phyloP scores from a whole-genome alignment of 92 coral and sea anemone genomes.

The Epizoanthus scotinus region DNA sequence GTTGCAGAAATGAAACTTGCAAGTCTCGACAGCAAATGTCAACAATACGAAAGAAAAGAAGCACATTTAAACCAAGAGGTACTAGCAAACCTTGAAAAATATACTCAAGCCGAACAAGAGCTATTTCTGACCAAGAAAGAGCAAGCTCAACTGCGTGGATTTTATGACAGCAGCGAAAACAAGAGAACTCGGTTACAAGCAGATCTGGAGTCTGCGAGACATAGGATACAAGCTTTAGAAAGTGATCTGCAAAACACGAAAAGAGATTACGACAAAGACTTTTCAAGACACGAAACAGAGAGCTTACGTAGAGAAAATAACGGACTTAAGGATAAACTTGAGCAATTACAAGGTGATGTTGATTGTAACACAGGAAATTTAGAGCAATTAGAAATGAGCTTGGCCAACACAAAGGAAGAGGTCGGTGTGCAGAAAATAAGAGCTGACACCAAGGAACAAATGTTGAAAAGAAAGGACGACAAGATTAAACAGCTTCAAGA shows the following conservation, averaged over 20 bases:
- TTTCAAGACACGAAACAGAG: slow-evolving; percentile 24
- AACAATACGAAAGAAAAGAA: slow-evolving; percentile 59
- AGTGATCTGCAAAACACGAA: slow-evolving; percentile 35
- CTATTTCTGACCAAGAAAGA: slow-evolving; percentile 72
- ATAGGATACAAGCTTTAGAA: slow-evolving; percentile 52
- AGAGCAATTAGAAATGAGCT: slow-evolving; percentile 56
- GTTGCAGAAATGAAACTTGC: slow-evolving; percentile 55
- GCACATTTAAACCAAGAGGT: slow-evolving; percentile 66
- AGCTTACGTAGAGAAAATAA: slow-evolving; percentile 48
- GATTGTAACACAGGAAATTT: slow-evolving; percentile 53
- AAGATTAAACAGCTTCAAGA: slow-evolving; percentile 75
- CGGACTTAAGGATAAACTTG: slow-evolving; percentile 49
- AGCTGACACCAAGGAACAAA: slow-evolving; percentile 64
- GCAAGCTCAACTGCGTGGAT: slow-evolving; percentile 72
- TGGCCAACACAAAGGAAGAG: slow-evolving; percentile 68
- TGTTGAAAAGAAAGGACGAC: slow-evolving; percentile 71
- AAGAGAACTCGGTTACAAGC: slow-evolving; percentile 60
- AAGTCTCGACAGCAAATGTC: slow-evolving; percentile 55
- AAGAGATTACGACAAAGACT: neutral
- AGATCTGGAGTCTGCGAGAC: slow-evolving; percentile 51
- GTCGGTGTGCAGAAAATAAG: slow-evolving; percentile 66
- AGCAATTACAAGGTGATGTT: slow-evolving; percentile 45
- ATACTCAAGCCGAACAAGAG: slow-evolving; percentile 76
- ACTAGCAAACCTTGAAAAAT: slow-evolving; percentile 68
- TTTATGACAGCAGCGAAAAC: slow-evolving; percentile 67